These are phyloP conservation scores for Pygathrix nemaeus DNA, from an alignment of 2,113 vertebrate genomes.

Conservation along the genomic window DNA sequence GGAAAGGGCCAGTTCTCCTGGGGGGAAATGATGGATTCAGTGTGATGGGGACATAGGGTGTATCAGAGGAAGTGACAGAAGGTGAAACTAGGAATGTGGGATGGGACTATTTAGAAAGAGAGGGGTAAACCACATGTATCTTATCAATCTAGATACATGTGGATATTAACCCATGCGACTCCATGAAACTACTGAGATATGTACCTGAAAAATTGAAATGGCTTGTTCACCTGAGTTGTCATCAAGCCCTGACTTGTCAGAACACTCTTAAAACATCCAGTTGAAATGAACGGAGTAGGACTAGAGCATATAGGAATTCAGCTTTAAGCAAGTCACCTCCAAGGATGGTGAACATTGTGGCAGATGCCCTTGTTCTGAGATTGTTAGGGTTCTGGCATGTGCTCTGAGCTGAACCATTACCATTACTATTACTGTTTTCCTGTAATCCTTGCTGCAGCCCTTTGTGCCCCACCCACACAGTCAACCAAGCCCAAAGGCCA, in stretches of 20 bases:
- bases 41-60: not conserved
- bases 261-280: not conserved
- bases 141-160: not conserved
- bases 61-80: not conserved
- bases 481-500: not conserved
- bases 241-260: not conserved
- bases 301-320: not conserved
- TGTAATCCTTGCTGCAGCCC: not conserved
- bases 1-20: not conserved
- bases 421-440: not conserved
- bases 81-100: not conserved
- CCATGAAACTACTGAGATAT: not conserved
- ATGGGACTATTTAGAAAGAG: not conserved
- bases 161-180: not conserved
- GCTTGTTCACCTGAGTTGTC: not conserved
- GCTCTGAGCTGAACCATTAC: not conserved
- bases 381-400: not conserved
- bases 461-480: not conserved
- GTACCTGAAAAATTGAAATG: not conserved
- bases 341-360: not conserved
- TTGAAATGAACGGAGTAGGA: not conserved
- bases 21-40: not conserved
- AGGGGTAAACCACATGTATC: not conserved
- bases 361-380: not conserved
- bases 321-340: not conserved